Conservation (phyloP, 2,797 vertebrate species). For the Onychomys arenicola region DNA sequence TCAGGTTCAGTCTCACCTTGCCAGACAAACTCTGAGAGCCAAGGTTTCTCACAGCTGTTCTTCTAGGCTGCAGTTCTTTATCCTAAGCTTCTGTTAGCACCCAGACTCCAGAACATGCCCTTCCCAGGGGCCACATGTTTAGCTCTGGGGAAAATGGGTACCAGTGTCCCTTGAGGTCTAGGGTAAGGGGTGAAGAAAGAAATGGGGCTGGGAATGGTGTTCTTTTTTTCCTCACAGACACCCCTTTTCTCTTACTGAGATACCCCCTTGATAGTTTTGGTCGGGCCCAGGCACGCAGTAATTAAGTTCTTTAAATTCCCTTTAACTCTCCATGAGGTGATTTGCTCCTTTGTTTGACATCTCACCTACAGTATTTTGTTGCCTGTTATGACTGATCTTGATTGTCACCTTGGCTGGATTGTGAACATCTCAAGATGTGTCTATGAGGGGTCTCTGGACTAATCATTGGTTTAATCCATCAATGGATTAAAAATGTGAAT, state of each 20-base stretch:
- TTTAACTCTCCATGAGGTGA: background rate
- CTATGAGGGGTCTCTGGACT: background rate
- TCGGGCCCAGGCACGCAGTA: background rate
- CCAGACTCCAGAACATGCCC: background rate
- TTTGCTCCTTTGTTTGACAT: slow-evolving; percentile 24
- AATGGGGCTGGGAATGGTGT: background rate
- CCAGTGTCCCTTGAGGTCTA: background rate
- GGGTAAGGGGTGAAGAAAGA: background rate
- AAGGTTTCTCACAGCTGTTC: background rate
- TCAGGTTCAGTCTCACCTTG: background rate
- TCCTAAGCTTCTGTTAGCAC: background rate
- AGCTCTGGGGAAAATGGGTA: background rate
- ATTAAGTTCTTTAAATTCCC: slow-evolving; percentile 25
- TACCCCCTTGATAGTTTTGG: background rate
- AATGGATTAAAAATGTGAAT: background rate
- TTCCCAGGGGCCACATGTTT: background rate
- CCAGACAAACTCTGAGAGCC: background rate
- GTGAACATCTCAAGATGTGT: background rate
- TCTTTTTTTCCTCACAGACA: background rate
- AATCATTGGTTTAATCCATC: background rate
- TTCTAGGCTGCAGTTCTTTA: background rate
- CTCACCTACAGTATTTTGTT: slow-evolving; percentile 15
- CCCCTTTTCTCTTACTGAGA: background rate
- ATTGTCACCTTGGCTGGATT: background rate
- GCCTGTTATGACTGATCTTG: background rate